phyloP scores from a whole-genome alignment of 2,113 vertebrate genomes.

The Morphnarchus princeps region DNA sequence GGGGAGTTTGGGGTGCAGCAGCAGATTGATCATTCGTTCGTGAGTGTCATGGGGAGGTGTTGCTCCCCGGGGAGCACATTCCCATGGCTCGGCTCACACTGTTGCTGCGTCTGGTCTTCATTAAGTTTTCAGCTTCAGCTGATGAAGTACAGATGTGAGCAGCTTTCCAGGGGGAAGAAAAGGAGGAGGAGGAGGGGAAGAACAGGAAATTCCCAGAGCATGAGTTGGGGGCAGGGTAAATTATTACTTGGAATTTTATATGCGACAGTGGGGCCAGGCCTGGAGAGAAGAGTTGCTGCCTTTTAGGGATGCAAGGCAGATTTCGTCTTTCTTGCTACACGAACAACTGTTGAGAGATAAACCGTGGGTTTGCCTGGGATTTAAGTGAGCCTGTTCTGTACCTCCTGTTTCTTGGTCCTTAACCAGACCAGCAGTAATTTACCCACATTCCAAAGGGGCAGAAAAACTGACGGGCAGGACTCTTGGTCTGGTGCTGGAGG shows the following conservation, averaged over 20 bases:
- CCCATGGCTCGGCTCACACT: background rate
- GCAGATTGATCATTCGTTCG: accelerated
- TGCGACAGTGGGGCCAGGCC: background rate
- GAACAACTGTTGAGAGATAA: background rate
- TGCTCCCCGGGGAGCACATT: background rate
- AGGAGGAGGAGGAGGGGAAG: background rate
- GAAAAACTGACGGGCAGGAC: background rate
- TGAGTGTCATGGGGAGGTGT: accelerated
- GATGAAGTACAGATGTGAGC: slow-evolving; percentile 65
- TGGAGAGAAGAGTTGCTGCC: background rate
- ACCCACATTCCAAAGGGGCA: background rate
- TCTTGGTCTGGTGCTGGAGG: background rate
- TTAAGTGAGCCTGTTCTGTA: background rate
- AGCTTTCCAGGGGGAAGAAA: background rate
- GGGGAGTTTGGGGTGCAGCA: background rate
- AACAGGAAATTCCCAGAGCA: slow-evolving; percentile 61
- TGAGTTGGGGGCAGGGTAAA: background rate
- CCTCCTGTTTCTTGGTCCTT: background rate
- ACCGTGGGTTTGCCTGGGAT: background rate
- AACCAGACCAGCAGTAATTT: background rate
- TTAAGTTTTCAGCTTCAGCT: background rate
- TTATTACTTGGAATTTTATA: background rate
- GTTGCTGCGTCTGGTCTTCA: background rate
- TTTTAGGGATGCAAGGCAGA: background rate
- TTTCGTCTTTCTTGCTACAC: accelerated